These are phyloP conservation scores for Triplophysa dalaica DNA, from an alignment of 2,113 vertebrate genomes.

Conservation along the genomic window DNA sequence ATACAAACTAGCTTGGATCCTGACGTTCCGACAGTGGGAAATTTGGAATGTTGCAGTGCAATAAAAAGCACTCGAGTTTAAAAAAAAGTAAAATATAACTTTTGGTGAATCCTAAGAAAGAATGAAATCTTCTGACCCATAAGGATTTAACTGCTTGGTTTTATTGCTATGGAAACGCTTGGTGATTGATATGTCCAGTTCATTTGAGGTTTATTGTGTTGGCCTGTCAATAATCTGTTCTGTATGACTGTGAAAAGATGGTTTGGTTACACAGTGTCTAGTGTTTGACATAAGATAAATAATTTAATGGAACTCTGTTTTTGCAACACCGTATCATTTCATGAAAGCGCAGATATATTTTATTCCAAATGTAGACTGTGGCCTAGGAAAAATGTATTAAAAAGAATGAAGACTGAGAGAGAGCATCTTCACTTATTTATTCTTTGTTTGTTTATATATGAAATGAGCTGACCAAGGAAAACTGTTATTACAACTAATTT, in stretches of 20 bases:
- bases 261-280: not conserved
- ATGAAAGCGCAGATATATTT: not conserved
- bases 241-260: not conserved
- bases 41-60: not conserved
- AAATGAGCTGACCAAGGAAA: not conserved
- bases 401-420: not conserved
- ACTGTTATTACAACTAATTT: not conserved
- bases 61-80: not conserved
- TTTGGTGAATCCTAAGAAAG: not conserved
- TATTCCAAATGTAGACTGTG: not conserved
- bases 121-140: not conserved
- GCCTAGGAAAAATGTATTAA: not conserved
- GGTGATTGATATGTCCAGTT: not conserved
- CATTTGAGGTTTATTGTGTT: constrained; percentile 23
- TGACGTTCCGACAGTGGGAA: not conserved
- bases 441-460: not conserved
- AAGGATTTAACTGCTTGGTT: not conserved
- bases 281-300: not conserved
- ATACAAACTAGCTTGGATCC: constrained; percentile 42
- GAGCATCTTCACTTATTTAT: not conserved
- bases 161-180: not conserved
- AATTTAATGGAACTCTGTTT: not conserved
- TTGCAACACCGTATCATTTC: not conserved
- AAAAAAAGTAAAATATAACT: not conserved
- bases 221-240: not conserved